phyloP scores from a whole-genome alignment of 1,140 invertebrate species.

The Hycleus cichorii region DNA sequence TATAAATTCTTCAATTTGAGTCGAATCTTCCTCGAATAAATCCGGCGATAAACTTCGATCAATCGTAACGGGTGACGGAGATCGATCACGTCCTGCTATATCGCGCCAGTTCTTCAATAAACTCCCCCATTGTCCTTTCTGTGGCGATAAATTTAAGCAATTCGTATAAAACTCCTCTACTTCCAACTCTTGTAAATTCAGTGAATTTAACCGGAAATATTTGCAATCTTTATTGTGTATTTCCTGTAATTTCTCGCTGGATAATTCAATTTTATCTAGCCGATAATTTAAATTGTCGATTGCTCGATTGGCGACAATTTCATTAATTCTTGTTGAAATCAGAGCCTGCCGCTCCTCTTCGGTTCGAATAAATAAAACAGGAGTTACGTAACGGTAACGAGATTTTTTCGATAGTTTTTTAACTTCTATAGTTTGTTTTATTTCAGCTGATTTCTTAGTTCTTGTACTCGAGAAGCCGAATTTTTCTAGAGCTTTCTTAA shows the following conservation, averaged over 20 bases:
- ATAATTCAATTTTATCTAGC: not conserved
- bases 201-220: not conserved
- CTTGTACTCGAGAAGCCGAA: constrained; percentile 17
- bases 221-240: not conserved
- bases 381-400: constrained; percentile 1
- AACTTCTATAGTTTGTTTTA: not conserved
- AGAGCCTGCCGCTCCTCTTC: constrained; percentile 3
- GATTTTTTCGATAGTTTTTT: constrained; percentile 1
- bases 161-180: constrained; percentile 19
- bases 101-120: constrained; percentile 35
- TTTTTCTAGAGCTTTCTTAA: constrained; percentile 14
- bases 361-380: constrained; percentile 1
- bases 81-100: constrained; percentile 33
- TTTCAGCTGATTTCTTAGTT: not conserved
- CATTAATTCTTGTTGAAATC: constrained; percentile 16
- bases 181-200: not conserved
- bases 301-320: constrained; percentile 31
- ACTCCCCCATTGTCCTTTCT: constrained; percentile 20
- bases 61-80: constrained; percentile 2
- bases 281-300: constrained; percentile 2
- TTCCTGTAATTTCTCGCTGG: not conserved
- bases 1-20: not conserved
- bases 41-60: constrained; percentile 43
- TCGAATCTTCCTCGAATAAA: constrained; percentile 38
- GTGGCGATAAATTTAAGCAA: constrained; percentile 17